phyloP scores from a whole-genome alignment of 2,797 vertebrate species.

The Takifugu rubripes region DNA sequence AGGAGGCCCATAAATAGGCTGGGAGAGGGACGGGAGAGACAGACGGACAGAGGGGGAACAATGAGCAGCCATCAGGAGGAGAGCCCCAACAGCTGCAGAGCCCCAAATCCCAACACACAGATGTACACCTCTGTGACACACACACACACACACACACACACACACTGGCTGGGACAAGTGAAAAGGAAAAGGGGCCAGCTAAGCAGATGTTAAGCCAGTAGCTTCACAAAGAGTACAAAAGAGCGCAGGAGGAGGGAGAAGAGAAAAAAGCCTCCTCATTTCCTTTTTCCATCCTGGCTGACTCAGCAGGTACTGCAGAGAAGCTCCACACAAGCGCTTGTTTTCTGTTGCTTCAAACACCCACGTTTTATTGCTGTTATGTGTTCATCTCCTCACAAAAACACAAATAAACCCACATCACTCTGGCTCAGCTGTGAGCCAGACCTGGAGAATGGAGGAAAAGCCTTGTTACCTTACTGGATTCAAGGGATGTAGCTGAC shows the following conservation, averaged over 20 bases:
- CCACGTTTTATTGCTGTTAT: too few species aligned
- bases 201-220: conserved; percentile 72
- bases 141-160: conserved; percentile 21
- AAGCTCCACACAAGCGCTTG: neutral
- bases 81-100: conserved; percentile 70
- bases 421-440: too few species aligned
- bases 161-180: conserved; percentile 37
- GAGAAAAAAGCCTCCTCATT: conserved; percentile 23
- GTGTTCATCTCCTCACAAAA: too few species aligned
- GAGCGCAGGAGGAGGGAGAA: conserved; percentile 27
- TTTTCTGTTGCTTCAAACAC: neutral
- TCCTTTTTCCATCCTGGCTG: neutral
- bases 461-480: too few species aligned
- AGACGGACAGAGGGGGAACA: conserved; percentile 55
- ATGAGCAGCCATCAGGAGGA: conserved; percentile 61
- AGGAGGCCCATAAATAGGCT: conserved; percentile 61
- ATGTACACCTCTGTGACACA: conserved; percentile 23
- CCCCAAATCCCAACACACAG: conserved; percentile 37
- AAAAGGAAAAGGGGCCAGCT: conserved; percentile 62
- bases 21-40: conserved; percentile 28
- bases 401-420: too few species aligned
- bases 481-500: too few species aligned
- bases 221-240: conserved; percentile 59
- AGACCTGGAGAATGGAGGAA: too few species aligned
- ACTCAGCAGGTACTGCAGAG: conserved; percentile 15